These are phyloP conservation scores for Leptogaster cylindrica DNA, from an alignment of 2,888 invertebrate genomes.

Conservation along the genomic window DNA sequence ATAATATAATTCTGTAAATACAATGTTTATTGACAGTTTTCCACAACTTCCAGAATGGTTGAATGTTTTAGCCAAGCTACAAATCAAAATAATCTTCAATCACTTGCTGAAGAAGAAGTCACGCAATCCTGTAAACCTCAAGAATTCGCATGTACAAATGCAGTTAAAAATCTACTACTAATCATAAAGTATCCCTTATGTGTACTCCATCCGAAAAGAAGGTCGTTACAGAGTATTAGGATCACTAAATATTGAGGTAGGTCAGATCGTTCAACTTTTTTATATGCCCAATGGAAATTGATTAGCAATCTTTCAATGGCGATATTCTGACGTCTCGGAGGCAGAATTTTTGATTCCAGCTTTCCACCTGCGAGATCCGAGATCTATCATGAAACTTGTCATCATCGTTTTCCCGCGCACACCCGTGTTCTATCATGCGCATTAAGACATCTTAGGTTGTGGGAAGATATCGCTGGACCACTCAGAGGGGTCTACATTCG, in stretches of 20 bases:
- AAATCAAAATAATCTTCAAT: constrained; percentile 27
- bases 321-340: neutral
- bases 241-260: no score
- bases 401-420: neutral
- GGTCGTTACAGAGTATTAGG: neutral
- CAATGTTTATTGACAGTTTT: no score
- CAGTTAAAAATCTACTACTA: constrained; percentile 12
- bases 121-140: constrained; percentile 16
- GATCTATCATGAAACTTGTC: constrained; percentile 15
- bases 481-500: neutral
- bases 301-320: no score
- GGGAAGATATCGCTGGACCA: constrained; percentile 1
- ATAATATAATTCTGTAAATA: no score
- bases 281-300: no score
- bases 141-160: constrained; percentile 15
- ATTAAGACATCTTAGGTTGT: constrained; percentile 27
- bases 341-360: neutral
- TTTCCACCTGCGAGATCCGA: neutral
- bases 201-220: neutral
- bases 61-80: constrained; percentile 4
- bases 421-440: neutral
- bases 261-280: no score
- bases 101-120: neutral
- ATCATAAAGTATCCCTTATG: constrained; percentile 14
- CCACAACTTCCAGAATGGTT: no score